A percentile compares a stretch with the other conserved stretches of the same genome.
These are phyloP conservation scores for Flexamia atlantica DNA, from an alignment of 2,888 invertebrate genomes.

Conservation along the genomic window DNA sequence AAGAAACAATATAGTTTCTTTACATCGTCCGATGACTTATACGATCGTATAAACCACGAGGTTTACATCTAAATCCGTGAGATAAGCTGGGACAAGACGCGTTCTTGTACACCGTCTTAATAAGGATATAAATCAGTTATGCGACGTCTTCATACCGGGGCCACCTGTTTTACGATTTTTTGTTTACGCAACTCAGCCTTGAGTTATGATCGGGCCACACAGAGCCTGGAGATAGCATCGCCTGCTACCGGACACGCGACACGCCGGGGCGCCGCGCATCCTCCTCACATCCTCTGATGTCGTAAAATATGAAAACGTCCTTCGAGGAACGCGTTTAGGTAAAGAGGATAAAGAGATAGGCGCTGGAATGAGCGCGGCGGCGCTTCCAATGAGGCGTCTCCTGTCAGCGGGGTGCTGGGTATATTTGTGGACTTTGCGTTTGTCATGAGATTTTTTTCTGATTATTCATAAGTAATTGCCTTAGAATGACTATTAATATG, in stretches of 20 bases:
- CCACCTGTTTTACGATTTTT: slow-evolving; percentile 49
- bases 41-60: slow-evolving; percentile 28
- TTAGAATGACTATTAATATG: no score
- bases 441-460: no score
- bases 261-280: neutral
- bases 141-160: slow-evolving; percentile 44
- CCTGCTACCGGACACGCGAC: slow-evolving; percentile 21
- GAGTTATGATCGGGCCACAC: slow-evolving; percentile 48
- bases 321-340: neutral
- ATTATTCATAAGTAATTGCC: no score
- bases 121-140: slow-evolving; percentile 41
- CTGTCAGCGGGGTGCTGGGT: neutral
- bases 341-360: neutral
- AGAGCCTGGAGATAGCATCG: slow-evolving; percentile 7
- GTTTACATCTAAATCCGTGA: slow-evolving; percentile 48
- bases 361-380: neutral
- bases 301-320: slow-evolving; percentile 26
- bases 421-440: no score
- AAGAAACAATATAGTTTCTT: slow-evolving; percentile 45
- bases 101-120: slow-evolving; percentile 43
- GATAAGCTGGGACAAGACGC: slow-evolving; percentile 46
- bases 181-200: slow-evolving; percentile 19
- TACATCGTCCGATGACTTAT: slow-evolving; percentile 40
- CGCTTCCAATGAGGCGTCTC: neutral
- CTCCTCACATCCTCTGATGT: neutral